These are phyloP conservation scores for Sapayoa aenigma DNA, from an alignment of 2,113 vertebrate genomes.

Conservation along the genomic window DNA sequence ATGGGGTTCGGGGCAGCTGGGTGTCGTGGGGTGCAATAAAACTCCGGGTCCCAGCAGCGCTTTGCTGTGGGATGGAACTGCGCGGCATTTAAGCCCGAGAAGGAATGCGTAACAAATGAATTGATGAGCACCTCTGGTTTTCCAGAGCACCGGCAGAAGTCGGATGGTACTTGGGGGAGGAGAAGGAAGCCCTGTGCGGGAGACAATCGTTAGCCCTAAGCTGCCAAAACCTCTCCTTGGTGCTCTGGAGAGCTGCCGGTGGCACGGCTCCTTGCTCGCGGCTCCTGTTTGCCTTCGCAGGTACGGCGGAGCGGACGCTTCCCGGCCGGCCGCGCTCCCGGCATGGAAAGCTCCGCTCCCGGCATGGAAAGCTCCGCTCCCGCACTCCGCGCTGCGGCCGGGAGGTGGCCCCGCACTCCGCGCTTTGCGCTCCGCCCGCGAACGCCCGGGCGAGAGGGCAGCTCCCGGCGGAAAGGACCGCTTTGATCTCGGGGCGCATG, in stretches of 20 bases:
- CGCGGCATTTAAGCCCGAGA: background rate
- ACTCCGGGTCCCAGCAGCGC: background rate
- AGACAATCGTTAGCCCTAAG: too few relatives aligned
- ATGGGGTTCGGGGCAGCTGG: background rate
- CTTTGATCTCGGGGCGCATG: background rate
- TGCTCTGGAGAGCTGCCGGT: rapidly evolving
- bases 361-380: too few relatives aligned
- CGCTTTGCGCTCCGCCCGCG: too few relatives aligned
- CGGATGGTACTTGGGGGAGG: background rate
- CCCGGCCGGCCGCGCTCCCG: too few relatives aligned
- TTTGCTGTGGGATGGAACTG: background rate
- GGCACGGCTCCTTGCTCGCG: background rate
- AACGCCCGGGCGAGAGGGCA: too few relatives aligned
- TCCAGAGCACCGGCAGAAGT: background rate
- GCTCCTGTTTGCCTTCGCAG: background rate
- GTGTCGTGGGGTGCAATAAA: background rate
- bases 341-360: too few relatives aligned
- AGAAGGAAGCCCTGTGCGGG: background rate
- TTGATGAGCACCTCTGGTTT: background rate
- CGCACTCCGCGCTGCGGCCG: background rate
- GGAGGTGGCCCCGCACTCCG: conserved; percentile 48
- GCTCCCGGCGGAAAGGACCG: too few relatives aligned
- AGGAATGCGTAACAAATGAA: background rate
- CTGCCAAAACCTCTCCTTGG: background rate
- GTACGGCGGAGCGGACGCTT: too few relatives aligned